phyloP scores from a whole-genome alignment of 2,888 invertebrate genomes.

The Oscheius sp. region DNA sequence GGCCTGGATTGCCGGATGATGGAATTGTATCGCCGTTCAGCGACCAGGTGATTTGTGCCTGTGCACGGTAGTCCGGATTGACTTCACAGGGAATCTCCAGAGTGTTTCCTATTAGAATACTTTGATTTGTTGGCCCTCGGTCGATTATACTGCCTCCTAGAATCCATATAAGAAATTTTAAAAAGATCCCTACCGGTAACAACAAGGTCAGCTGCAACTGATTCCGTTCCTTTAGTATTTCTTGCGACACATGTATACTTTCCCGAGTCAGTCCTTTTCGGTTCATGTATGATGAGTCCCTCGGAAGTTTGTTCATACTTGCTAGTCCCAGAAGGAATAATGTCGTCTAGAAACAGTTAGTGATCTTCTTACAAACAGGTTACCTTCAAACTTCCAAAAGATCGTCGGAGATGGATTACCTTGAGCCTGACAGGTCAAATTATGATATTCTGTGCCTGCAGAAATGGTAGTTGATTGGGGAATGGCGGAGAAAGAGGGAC shows the following conservation, averaged over 20 bases:
- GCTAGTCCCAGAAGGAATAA: neutral
- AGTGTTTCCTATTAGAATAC: slow-evolving; percentile 88
- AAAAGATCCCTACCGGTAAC: slow-evolving; percentile 24
- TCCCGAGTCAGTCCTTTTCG: slow-evolving; percentile 66
- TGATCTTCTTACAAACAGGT: neutral
- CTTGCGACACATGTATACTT: slow-evolving; percentile 73
- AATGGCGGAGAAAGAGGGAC: slow-evolving; percentile 72
- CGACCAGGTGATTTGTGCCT: slow-evolving; percentile 52
- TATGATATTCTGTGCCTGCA: slow-evolving; percentile 87
- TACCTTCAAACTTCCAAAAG: slow-evolving; percentile 90
- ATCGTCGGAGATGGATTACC: slow-evolving; percentile 90
- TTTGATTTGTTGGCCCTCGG: slow-evolving; percentile 73
- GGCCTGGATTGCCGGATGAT: slow-evolving; percentile 41
- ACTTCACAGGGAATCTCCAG: slow-evolving; percentile 93
- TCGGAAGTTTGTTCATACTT: slow-evolving; percentile 21
- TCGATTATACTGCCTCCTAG: slow-evolving; percentile 87
- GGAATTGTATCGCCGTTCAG: slow-evolving; percentile 49
- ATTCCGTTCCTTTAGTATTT: slow-evolving; percentile 71
- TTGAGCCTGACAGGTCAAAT: slow-evolving; percentile 85
- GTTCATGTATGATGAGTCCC: slow-evolving; percentile 45
- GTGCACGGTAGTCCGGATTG: slow-evolving; percentile 80
- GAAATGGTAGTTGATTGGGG: slow-evolving; percentile 88
- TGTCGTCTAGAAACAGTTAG: slow-evolving; percentile 17
- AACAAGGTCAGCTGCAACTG: slow-evolving; percentile 53
- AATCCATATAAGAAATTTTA: slow-evolving; percentile 31